These are phyloP conservation scores for Meriones unguiculatus DNA, from an alignment of 2,113 vertebrate species.

Conservation along the genomic window DNA sequence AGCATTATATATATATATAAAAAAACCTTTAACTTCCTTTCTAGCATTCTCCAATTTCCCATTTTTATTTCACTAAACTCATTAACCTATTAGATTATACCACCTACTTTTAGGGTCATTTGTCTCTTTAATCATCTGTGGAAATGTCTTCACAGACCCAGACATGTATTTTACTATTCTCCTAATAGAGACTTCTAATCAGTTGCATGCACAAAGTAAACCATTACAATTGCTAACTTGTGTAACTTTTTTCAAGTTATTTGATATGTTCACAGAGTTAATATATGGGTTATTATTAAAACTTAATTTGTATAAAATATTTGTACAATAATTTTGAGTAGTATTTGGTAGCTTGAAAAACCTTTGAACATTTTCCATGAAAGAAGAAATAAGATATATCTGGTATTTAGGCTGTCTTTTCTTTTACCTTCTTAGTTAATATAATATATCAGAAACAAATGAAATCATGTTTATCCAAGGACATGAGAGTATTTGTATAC, in stretches of 20 bases:
- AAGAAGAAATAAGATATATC: not conserved
- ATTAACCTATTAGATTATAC: not conserved
- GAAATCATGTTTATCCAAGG: not conserved
- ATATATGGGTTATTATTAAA: not conserved
- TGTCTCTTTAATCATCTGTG: not conserved
- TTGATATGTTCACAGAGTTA: not conserved
- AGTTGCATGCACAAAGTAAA: not conserved
- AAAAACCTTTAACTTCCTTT: not conserved
- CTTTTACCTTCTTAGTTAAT: not conserved
- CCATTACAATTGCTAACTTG: not conserved
- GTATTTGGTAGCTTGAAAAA: not conserved
- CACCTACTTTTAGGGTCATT: not conserved
- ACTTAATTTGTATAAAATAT: not conserved
- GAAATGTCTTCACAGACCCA: not conserved
- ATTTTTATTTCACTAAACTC: not conserved
- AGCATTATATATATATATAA: not conserved
- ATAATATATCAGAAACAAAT: not conserved
- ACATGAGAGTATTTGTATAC: not conserved
- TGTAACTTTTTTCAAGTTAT: not conserved
- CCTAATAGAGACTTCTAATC: not conserved
- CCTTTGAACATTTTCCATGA: not conserved
- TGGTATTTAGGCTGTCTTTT: not conserved
- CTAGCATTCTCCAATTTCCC: no score
- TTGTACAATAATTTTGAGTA: not conserved
- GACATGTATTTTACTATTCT: not conserved